Conservation (phyloP, 2,113 vertebrate species). For the Notarius quadriscutis region DNA sequence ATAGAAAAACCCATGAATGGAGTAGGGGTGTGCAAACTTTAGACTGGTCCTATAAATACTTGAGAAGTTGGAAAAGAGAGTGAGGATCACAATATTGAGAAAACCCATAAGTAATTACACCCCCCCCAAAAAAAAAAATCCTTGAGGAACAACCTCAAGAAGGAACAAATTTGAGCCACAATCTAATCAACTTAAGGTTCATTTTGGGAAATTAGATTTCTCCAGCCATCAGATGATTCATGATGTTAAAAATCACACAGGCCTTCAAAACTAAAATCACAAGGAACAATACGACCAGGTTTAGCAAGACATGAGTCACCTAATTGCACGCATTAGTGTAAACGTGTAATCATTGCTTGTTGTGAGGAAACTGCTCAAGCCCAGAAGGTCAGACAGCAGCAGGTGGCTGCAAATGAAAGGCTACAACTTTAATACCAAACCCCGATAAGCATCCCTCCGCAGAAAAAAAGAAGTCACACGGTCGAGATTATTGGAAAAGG, state of each 20-base stretch:
- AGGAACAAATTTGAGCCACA: neutral
- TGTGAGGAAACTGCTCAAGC: constrained; percentile 41
- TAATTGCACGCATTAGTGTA: constrained; percentile 3
- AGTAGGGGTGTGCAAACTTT: neutral
- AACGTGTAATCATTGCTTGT: neutral
- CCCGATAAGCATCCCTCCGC: constrained; percentile 56
- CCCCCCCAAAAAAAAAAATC: neutral
- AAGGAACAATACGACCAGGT: neutral
- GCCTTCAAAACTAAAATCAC: neutral
- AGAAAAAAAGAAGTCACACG: constrained; percentile 42
- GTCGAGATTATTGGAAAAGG: constrained; percentile 47
- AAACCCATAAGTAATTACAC: neutral
- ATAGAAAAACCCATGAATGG: no score
- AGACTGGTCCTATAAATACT: neutral
- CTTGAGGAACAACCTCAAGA: neutral
- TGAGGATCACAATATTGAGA: neutral
- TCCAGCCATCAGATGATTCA: neutral
- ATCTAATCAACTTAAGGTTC: neutral
- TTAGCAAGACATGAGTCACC: constrained; percentile 12
- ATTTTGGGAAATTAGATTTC: neutral
- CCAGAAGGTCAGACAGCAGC: constrained; percentile 36
- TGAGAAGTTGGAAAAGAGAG: neutral
- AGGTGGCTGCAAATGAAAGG: constrained; percentile 47
- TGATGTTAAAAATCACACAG: neutral
- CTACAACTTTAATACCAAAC: constrained; percentile 55